Evolutionary conservation across 2,797 vertebrate genomes (phyloP).

Genomic region (Melanogrammus aeglefinus): DNA sequence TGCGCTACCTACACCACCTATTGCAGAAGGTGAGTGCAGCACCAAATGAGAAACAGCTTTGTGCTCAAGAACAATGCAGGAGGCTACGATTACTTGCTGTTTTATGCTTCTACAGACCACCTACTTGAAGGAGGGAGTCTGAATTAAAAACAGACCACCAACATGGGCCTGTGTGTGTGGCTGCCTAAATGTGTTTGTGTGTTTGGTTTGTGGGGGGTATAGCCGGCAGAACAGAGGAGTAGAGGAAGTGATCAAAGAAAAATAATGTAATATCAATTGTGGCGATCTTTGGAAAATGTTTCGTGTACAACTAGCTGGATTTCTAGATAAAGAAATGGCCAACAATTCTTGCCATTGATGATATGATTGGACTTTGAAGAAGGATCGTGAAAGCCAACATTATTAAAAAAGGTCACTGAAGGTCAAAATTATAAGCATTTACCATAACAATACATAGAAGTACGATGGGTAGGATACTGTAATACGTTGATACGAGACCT

Average conservation of each 20-base stretch:
- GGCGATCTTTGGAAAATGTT: not conserved
- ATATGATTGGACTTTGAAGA: too few relatives aligned
- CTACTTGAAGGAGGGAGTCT: slow-evolving; percentile 29
- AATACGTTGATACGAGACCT: too few relatives aligned
- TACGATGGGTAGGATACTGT: too few relatives aligned
- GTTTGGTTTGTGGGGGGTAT: not conserved
- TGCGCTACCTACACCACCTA: not conserved
- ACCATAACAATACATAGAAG: too few relatives aligned
- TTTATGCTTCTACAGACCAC: slow-evolving; percentile 43
- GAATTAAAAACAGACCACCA: slow-evolving; percentile 46
- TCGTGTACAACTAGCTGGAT: too few relatives aligned
- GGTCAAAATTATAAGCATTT: too few relatives aligned
- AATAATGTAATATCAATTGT: not conserved
- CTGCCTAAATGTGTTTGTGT: not conserved
- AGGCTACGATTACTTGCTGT: slow-evolving; percentile 18
- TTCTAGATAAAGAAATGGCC: too few relatives aligned
- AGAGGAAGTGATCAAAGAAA: not conserved
- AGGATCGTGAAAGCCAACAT: too few relatives aligned
- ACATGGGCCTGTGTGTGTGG: slow-evolving; percentile 23
- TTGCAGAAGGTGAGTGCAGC: not conserved
- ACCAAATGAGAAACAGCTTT: slow-evolving; percentile 20
- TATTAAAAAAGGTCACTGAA: too few relatives aligned
- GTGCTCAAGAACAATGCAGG: slow-evolving; percentile 19
- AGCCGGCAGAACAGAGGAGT: not conserved
- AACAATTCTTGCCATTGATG: too few relatives aligned